Evolutionary conservation across 1,140 invertebrate species (phyloP).

Genomic region (Heliconius nattereri): DNA sequence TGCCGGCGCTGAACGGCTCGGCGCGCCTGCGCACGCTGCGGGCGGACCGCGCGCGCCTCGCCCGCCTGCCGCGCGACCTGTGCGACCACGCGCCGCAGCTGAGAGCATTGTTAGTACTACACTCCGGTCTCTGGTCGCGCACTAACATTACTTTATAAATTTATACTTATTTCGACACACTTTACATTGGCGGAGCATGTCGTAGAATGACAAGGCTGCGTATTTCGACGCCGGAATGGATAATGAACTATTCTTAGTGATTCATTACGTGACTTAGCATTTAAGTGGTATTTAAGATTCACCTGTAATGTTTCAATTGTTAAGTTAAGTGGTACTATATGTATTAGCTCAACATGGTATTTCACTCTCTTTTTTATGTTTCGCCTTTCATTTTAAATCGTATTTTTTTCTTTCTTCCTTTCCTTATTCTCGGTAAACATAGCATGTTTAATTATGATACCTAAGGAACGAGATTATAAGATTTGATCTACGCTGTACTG

Average conservation of each 20-base stretch:
- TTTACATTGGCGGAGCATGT: background rate
- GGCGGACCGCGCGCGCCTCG: slow-evolving; percentile 90
- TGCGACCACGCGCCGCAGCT: slow-evolving; percentile 89
- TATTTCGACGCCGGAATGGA: background rate
- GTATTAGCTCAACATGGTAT: background rate
- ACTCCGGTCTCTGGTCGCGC: background rate
- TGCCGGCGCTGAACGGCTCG: slow-evolving; percentile 92
- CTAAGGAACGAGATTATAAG: no score
- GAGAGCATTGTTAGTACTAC: slow-evolving; percentile 90
- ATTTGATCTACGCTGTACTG: no score
- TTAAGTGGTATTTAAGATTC: background rate
- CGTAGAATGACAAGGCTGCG: background rate
- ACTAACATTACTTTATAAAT: background rate
- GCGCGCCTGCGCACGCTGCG: slow-evolving; percentile 88
- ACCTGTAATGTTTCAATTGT: background rate
- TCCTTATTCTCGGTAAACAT: no score
- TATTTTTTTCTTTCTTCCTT: background rate
- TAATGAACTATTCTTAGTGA: background rate
- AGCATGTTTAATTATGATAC: no score
- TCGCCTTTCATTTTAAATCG: background rate
- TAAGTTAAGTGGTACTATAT: background rate
- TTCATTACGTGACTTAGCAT: background rate
- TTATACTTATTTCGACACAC: slow-evolving; percentile 7
- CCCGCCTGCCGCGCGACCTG: slow-evolving; percentile 86
- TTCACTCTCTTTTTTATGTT: background rate